Evolutionary conservation across 2,888 invertebrate genomes (phyloP).

Genomic region (Linnaemya vulpina): DNA sequence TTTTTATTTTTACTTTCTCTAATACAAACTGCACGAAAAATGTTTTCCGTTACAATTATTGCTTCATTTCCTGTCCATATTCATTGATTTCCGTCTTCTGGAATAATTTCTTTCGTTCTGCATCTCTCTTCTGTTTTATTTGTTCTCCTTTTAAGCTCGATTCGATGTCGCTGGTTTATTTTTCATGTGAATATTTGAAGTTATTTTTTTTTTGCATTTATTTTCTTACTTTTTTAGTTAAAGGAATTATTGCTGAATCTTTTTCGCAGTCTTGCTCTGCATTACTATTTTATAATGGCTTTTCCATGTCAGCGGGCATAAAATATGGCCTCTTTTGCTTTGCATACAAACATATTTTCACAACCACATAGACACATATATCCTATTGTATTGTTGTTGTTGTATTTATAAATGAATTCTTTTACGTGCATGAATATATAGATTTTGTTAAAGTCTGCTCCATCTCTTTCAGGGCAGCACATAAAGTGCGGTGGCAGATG

Average conservation of each 20-base stretch:
- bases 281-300: slow-evolving; percentile 71
- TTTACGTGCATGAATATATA: slow-evolving; percentile 26
- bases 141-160: slow-evolving; percentile 26
- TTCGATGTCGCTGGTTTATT: slow-evolving; percentile 7
- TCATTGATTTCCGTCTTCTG: slow-evolving; percentile 70
- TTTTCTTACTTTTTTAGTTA: slow-evolving; percentile 52
- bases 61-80: slow-evolving; percentile 71
- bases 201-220: neutral
- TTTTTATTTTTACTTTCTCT: neutral
- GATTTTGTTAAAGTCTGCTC: neutral
- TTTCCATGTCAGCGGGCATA: slow-evolving; percentile 71
- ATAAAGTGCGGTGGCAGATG: slow-evolving; percentile 16
- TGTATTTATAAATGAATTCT: slow-evolving; percentile 13
- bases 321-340: slow-evolving; percentile 60
- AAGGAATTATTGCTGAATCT: slow-evolving; percentile 24
- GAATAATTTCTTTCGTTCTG: slow-evolving; percentile 65
- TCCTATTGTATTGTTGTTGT: slow-evolving; percentile 24
- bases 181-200: slow-evolving; percentile 40
- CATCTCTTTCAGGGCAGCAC: slow-evolving; percentile 37
- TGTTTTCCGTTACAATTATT: slow-evolving; percentile 71
- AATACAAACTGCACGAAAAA: slow-evolving; percentile 48
- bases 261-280: slow-evolving; percentile 56
- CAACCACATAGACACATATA: neutral
- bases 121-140: slow-evolving; percentile 44
- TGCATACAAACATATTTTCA: slow-evolving; percentile 8